These are phyloP conservation scores for Latrodectus elegans DNA, from an alignment of 2,888 invertebrate genomes.

Conservation along the genomic window DNA sequence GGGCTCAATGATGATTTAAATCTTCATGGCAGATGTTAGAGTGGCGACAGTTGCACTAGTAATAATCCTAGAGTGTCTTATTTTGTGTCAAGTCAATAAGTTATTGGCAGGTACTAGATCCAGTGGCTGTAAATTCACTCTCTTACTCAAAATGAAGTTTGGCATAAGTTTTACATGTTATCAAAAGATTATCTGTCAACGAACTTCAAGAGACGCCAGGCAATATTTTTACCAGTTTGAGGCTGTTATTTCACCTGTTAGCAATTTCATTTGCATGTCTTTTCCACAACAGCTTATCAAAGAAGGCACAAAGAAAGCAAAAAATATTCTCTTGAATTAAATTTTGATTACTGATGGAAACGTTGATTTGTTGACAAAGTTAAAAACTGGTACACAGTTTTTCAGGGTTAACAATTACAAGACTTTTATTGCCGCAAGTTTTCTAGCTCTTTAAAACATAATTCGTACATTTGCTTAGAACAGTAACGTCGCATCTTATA, in stretches of 20 bases:
- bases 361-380: too few relatives aligned
- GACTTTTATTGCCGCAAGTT: too few relatives aligned
- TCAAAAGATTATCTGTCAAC: slow-evolving; percentile 7
- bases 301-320: too few relatives aligned
- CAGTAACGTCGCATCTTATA: too few relatives aligned
- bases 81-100: slow-evolving; percentile 3
- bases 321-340: too few relatives aligned
- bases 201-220: not conserved
- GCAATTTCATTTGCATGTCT: not conserved
- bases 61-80: slow-evolving; percentile 12
- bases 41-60: not conserved
- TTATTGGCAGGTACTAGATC: slow-evolving; percentile 8
- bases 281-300: not conserved
- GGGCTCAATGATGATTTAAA: not conserved
- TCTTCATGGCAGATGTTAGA: not conserved
- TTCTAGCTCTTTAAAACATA: too few relatives aligned
- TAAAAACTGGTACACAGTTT: too few relatives aligned
- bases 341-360: too few relatives aligned
- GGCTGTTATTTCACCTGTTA: not conserved
- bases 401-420: too few relatives aligned
- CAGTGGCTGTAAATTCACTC: not conserved
- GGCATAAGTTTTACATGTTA: not conserved
- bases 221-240: not conserved
- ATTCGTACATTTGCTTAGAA: too few relatives aligned
- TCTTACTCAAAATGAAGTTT: not conserved